Evolutionary conservation across 2,888 invertebrate genomes (phyloP).

Genomic region (Metopia argyrocephala): DNA sequence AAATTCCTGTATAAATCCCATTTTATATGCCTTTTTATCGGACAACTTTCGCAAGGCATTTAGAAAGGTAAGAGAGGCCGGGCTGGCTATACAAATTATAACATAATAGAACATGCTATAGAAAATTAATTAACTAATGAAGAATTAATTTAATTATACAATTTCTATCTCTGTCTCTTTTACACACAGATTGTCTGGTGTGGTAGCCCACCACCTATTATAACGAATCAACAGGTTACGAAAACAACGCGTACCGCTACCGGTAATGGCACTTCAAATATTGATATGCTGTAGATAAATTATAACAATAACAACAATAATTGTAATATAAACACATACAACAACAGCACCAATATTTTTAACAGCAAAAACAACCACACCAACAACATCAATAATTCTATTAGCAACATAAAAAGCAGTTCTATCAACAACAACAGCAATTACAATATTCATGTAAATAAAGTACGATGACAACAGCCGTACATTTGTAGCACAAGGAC

Average conservation of each 20-base stretch:
- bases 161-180: background rate
- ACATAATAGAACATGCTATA: no score
- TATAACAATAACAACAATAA: background rate
- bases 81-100: background rate
- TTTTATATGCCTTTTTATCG: conserved; percentile 95
- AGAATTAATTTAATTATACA: conserved; percentile 18
- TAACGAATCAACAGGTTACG: conserved; percentile 79
- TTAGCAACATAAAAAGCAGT: background rate
- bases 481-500: conserved; percentile 10
- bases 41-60: conserved; percentile 96
- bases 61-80: conserved; percentile 79
- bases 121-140: no score
- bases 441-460: background rate
- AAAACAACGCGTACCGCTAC: conserved; percentile 83
- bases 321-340: background rate
- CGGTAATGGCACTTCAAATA: conserved; percentile 82
- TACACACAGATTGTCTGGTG: conserved; percentile 77
- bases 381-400: background rate
- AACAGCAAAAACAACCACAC: conserved; percentile 3
- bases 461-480: conserved; percentile 8
- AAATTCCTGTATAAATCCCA: conserved; percentile 96
- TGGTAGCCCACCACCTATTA: conserved; percentile 75
- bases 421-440: background rate
- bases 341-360: background rate
- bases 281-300: conserved; percentile 77